Evolutionary conservation across 2,113 vertebrate genomes (phyloP), one percentile per base, ranked within the genome.

Genomic region (Tyto alba): DNA sequence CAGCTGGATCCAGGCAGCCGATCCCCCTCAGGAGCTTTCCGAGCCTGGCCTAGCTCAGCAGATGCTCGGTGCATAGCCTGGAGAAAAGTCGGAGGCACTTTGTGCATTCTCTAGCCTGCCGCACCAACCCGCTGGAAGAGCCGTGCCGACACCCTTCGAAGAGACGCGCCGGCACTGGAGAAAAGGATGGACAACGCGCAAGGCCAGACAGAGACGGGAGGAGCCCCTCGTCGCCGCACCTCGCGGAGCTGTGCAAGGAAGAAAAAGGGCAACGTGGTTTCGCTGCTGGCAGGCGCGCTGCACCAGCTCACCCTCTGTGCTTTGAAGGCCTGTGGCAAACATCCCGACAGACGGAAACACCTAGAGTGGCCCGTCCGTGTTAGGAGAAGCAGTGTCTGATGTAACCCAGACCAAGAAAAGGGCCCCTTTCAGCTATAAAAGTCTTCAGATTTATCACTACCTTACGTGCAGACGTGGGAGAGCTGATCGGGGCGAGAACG

Each of bases 51-150:
- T 59, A 45, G 57, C 84, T 87, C 85, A 85, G 89, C 93, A 85
- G 83, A 56, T 57, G 89, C 73, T 80, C 1, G 14, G 81, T 96
- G 96, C 96, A 97, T 97, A 97, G 95, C 89, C 94, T 90, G 93
- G 93, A 95, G 93, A 85, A 93, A 85, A 92, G 89, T 80, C 89
- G 95, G 96, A 97, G 96, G 96, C 95, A 96, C 96, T 97, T 96
- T 93, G 92, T 94, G 94, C 93, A 4, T 96, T 95, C 93, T 94
- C 53, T 93, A 82, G 87, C 94, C 85, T 69, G 86, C 89, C 67
- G 25, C 26, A 71, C 68, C 71, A 68, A 56, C 67, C 76, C 14
- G 7, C 78, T 63, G 74, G 79, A 57, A 47, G 40, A 6, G n/a
- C 4, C 76, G 75, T 85, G 76, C 82, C 17, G 1, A 48, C 27